Conservation (phyloP, 1,140 invertebrate species). For the Halictus rubicundus region DNA sequence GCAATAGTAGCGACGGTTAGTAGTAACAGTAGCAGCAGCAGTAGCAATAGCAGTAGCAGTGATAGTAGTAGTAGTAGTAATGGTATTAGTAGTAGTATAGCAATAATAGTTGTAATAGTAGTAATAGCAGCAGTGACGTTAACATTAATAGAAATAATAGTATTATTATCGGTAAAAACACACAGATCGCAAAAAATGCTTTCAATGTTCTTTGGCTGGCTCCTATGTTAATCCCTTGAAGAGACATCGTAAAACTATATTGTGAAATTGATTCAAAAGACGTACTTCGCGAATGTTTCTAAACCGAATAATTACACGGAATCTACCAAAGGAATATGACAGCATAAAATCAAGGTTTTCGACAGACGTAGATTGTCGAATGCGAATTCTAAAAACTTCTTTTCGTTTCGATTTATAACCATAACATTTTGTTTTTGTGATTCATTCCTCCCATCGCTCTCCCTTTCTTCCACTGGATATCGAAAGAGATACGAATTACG, state of each 20-base stretch:
- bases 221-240: not conserved
- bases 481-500: not conserved
- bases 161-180: not conserved
- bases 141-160: not conserved
- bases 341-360: not conserved
- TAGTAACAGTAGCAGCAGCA: not conserved
- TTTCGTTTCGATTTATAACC: not conserved
- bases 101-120: not conserved
- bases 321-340: not conserved
- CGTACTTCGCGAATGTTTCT: not conserved
- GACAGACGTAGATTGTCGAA: not conserved
- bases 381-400: not conserved
- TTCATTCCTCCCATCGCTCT: conserved; percentile 1
- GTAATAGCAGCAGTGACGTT: not conserved
- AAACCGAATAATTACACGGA: not conserved
- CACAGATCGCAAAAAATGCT: conserved; percentile 18
- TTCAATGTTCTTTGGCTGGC: conserved; percentile 23
- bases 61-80: not conserved
- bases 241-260: not conserved
- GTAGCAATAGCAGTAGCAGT: not conserved
- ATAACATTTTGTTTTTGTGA: not conserved
- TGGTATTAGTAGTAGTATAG: no score
- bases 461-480: conserved; percentile 20
- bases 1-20: not conserved
- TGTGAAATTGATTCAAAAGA: not conserved